Base-by-base conservation (phyloP, 30 jellyfish, hydroid and myxozoan species). In the Euphysa ruthae region DNA sequence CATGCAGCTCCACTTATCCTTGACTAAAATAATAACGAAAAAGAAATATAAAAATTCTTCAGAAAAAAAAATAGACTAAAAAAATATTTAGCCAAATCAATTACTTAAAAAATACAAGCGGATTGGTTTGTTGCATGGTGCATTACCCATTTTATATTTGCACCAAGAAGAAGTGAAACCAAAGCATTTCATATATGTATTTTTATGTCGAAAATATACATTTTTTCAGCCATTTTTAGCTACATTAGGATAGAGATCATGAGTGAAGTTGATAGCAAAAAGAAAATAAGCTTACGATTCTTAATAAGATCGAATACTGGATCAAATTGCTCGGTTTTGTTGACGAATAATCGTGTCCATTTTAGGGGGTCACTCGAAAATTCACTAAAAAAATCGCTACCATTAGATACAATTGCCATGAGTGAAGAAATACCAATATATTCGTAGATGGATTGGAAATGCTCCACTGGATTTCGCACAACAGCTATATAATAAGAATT, bases 401-500 rank as follows among this genome's bases (percentile, higher is more conserved):
- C 60, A 56, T 56, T 56, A 16, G 35, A 27, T 4, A 56, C 26
- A 22, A 27, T 21, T 3, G 35, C 43, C 77, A 68, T 68, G 49
- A 14, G 32, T 0, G 5, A 43, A 16, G 70, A 20, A 22, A 68
- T 29, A 29, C 49, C 80, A 8, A 68, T 43, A 19, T 68, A 43
- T 22, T 68, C 80, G 30, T 68, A 68, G 24, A 68, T 49, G 25
- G 73, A 44, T 43, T 49, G 80, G 50, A 68, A 68, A 68, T 68
- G 80, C 20, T 34, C 52, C 33, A 68, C 75, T 16, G 80, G 80
- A n/a, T 68, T 30, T 19, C 80, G 71, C 24, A 68, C 69, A 44
- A 68, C 49, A 8, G 75, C 69, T 15, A 68, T 28, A 20, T 19
- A 21, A 12, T 43, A 29, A 20, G 80, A 26, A 19, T 68, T 38